These are phyloP conservation scores for Hylia prasina DNA, from an alignment of 2,113 vertebrate species.

Conservation along the genomic window DNA sequence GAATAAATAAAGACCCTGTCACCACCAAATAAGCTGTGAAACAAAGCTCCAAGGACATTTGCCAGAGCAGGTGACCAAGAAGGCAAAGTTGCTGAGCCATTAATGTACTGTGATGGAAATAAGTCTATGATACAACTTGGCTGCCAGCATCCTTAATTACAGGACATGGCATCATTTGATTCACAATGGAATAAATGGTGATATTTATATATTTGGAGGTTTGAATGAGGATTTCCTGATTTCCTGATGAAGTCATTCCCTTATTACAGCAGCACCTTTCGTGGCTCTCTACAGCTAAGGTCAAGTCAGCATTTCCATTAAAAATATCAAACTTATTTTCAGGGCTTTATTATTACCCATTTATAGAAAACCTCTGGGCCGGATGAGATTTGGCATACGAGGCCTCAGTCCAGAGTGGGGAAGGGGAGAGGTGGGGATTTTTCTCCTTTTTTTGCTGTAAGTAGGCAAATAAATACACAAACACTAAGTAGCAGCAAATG, in stretches of 20 bases:
- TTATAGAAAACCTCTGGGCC: slow-evolving; percentile 7
- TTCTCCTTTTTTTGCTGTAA: neutral
- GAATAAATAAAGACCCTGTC: slow-evolving; percentile 49
- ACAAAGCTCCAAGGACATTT: slow-evolving; percentile 29
- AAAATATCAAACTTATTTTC: slow-evolving; percentile 37
- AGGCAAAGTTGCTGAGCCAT: slow-evolving; percentile 49
- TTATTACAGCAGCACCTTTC: slow-evolving; percentile 65
- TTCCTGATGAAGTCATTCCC: slow-evolving; percentile 79
- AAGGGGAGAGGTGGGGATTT: neutral
- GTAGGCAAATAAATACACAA: neutral
- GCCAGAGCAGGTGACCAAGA: slow-evolving; percentile 57
- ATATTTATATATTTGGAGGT: slow-evolving; percentile 76
- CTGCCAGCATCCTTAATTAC: slow-evolving; percentile 71
- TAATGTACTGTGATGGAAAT: slow-evolving; percentile 43
- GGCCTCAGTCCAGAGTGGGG: neutral
- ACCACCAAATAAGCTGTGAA: slow-evolving; percentile 49
- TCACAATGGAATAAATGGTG: slow-evolving; percentile 73
- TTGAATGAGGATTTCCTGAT: slow-evolving; percentile 79
- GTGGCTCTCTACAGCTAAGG: slow-evolving; percentile 45
- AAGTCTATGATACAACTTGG: slow-evolving; percentile 48
- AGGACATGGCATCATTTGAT: slow-evolving; percentile 76
- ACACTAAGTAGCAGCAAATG: neutral
- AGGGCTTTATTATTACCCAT: slow-evolving; percentile 40
- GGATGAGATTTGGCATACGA: neutral
- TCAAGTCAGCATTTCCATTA: slow-evolving; percentile 64